Percentiles rank a stretch among this genome's conserved stretches.
These are phyloP conservation scores for Notamacropus eugenii DNA, from an alignment of 2,797 vertebrate species.

Conservation along the genomic window DNA sequence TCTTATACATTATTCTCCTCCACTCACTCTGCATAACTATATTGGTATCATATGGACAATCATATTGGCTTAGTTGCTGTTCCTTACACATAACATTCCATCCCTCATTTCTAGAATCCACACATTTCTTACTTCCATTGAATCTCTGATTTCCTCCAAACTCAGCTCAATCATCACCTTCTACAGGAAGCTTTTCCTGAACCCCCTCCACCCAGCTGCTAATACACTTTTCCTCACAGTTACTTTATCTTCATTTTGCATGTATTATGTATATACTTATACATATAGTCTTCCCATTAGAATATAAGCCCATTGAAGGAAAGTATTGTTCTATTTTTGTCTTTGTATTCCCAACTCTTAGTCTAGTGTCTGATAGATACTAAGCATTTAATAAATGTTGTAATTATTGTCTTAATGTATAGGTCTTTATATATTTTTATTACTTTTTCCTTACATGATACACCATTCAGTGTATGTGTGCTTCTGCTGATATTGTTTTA, in stretches of 20 bases:
- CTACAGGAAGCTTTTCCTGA: not conserved
- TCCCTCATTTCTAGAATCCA: not conserved
- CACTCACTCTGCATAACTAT: not conserved
- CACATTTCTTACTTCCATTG: not conserved
- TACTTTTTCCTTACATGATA: not conserved
- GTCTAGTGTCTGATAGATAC: not conserved
- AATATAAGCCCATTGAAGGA: not conserved
- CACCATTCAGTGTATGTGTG: not conserved
- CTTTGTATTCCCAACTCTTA: not conserved
- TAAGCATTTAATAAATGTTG: not conserved
- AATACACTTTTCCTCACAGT: not conserved
- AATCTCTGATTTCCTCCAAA: not conserved
- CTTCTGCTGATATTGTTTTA: not conserved
- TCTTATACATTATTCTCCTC: not conserved
- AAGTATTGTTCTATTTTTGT: not conserved
- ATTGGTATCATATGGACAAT: too few relatives aligned
- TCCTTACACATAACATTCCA: not conserved
- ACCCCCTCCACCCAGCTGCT: not conserved
- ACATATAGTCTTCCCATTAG: not conserved
- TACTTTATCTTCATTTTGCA: not conserved
- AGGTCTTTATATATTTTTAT: not conserved
- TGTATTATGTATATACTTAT: not conserved
- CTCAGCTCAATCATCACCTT: not conserved
- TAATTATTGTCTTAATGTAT: not conserved
- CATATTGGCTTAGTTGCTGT: not conserved